A percentile compares a stretch with the other conserved stretches of the same genome.
phyloP scores from a whole-genome alignment of 2,888 invertebrate genomes.

The Archips xylosteana region DNA sequence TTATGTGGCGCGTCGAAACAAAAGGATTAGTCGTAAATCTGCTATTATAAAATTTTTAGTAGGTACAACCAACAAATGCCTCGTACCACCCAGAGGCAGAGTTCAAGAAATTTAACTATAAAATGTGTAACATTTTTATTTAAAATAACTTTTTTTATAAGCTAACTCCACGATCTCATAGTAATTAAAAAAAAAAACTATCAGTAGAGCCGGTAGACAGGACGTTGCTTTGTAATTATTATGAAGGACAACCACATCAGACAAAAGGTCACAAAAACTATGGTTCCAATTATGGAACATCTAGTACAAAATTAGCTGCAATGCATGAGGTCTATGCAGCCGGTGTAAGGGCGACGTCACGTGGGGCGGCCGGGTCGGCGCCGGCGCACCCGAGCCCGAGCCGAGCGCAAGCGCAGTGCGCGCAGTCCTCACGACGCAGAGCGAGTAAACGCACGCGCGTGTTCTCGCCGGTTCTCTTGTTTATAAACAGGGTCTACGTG shows the following conservation, averaged over 20 bases:
- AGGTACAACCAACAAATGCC: not conserved
- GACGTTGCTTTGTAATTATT: not conserved
- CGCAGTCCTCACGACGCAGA: conserved; percentile 63
- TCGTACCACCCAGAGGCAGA: not conserved
- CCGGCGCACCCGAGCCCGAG: conserved; percentile 37
- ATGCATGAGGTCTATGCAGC: conserved; percentile 39
- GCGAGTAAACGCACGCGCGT: conserved; percentile 59
- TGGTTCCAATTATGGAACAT: conserved; percentile 37
- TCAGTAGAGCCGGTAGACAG: not conserved
- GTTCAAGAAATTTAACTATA: not conserved
- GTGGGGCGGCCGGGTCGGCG: conserved; percentile 47
- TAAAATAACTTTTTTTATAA: too few species aligned
- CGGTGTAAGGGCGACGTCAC: conserved; percentile 17
- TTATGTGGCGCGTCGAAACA: conserved; percentile 45
- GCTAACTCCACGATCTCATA: not conserved
- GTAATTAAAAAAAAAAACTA: not conserved
- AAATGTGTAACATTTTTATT: not conserved
- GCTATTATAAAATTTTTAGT: not conserved
- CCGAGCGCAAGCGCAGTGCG: conserved; percentile 42
- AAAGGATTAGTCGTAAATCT: conserved; percentile 30
- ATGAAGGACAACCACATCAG: conserved; percentile 32
- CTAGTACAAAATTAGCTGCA: conserved; percentile 38
- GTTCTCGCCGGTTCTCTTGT: conserved; percentile 42
- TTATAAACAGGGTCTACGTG: conserved; percentile 66
- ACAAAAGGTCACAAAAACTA: conserved; percentile 24